A percentile compares a stretch with the other conserved stretches of the same genome.
phyloP scores from a whole-genome alignment of 2,888 invertebrate species.

The Tribolium freemani region DNA sequence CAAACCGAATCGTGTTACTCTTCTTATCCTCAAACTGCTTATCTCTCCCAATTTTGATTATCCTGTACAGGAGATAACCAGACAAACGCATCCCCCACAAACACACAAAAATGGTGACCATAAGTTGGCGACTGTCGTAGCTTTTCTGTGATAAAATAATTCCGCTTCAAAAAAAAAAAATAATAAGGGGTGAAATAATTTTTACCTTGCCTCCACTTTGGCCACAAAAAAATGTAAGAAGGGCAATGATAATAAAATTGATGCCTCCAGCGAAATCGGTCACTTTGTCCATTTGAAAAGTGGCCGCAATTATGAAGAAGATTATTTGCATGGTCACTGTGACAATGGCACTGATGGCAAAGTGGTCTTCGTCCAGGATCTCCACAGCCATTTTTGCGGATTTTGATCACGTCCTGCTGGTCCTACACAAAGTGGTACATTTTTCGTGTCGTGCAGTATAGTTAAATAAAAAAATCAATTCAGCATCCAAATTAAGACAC shows the following conservation, averaged over 20 bases:
- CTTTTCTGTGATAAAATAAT: slow-evolving; percentile 69
- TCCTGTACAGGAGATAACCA: slow-evolving; percentile 90
- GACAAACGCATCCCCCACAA: slow-evolving; percentile 90
- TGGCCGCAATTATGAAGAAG: slow-evolving; percentile 89
- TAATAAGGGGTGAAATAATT: not conserved
- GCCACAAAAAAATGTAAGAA: slow-evolving; percentile 89
- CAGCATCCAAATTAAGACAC: not conserved
- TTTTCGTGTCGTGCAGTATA: not conserved
- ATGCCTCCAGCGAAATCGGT: slow-evolving; percentile 95
- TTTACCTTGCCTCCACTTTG: slow-evolving; percentile 79
- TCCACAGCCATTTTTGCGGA: slow-evolving; percentile 74
- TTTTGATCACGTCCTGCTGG: slow-evolving; percentile 15
- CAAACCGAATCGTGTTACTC: slow-evolving; percentile 88
- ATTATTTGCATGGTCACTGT: slow-evolving; percentile 88
- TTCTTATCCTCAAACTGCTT: slow-evolving; percentile 91
- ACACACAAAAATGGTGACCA: slow-evolving; percentile 90
- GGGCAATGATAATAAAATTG: slow-evolving; percentile 90
- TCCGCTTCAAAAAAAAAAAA: no score
- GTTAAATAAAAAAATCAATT: not conserved
- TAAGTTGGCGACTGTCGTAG: slow-evolving; percentile 90
- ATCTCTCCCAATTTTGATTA: slow-evolving; percentile 91
- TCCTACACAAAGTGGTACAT: not conserved
- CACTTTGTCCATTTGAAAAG: slow-evolving; percentile 90
- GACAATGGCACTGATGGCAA: slow-evolving; percentile 89
- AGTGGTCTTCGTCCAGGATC: slow-evolving; percentile 86